phyloP scores from a whole-genome alignment of 2,888 invertebrate species.

The Spilosoma lubricipeda region DNA sequence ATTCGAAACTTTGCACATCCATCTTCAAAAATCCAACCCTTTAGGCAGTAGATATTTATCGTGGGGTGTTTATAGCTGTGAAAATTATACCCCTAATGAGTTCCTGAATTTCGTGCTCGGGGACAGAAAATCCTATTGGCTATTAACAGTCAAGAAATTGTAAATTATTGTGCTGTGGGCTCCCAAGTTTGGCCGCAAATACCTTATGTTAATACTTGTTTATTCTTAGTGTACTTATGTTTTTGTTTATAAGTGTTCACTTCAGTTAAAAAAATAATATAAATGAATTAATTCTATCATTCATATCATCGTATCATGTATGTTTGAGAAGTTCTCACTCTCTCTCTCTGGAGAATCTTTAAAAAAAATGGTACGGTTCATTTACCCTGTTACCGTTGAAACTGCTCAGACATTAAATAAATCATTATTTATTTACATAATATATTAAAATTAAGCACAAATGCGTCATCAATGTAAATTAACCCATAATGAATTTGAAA shows the following conservation, averaged over 20 bases:
- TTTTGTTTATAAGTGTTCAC: conserved; percentile 51
- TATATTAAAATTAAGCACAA: background rate
- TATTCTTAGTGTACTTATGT: conserved; percentile 56
- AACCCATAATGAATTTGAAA: background rate
- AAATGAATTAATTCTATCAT: too few relatives aligned
- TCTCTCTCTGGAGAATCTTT: too few relatives aligned
- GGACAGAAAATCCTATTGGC: conserved; percentile 85
- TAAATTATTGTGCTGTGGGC: conserved; percentile 72
- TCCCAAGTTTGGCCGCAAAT: conserved; percentile 62
- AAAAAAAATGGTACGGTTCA: background rate
- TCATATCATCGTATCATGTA: too few relatives aligned
- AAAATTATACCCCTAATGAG: conserved; percentile 86
- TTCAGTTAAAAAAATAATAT: too few relatives aligned
- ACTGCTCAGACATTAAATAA: background rate
- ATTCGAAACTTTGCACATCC: conserved; percentile 42
- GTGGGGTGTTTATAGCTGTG: conserved; percentile 83
- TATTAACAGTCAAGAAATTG: conserved; percentile 83
- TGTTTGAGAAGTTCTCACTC: too few relatives aligned
- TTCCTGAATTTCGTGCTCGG: conserved; percentile 76
- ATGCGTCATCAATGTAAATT: background rate
- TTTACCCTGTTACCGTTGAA: background rate
- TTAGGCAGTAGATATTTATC: conserved; percentile 84
- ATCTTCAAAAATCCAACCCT: conserved; percentile 60
- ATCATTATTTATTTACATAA: conserved; percentile 1
- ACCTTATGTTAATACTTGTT: conserved; percentile 77